Evolutionary conservation across 2,113 vertebrate species (phyloP).

Genomic region (Forbesichthys agassizii): DNA sequence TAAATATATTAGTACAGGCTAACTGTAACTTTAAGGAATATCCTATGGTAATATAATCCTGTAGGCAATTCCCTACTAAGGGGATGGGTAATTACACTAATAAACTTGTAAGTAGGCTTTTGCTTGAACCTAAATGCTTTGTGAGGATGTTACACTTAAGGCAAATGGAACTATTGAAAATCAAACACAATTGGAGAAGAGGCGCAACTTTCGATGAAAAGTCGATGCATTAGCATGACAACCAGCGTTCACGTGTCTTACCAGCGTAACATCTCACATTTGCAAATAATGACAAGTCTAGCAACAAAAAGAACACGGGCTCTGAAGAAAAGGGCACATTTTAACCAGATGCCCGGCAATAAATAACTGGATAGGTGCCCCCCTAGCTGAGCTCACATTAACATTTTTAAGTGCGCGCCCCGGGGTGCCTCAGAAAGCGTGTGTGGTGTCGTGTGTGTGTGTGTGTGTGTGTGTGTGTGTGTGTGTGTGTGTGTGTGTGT

Average conservation of each 20-base stretch:
- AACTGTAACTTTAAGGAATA: not conserved
- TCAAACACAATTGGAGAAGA: constrained; percentile 10
- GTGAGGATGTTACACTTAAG: constrained; percentile 10
- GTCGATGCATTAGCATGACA: constrained; percentile 76
- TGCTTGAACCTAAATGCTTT: constrained; percentile 35
- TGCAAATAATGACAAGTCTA: constrained; percentile 72
- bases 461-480: constrained; percentile 32
- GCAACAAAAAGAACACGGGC: constrained; percentile 70
- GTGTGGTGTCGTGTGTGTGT: constrained; percentile 23
- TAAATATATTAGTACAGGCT: too few species aligned
- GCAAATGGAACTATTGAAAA: constrained; percentile 39
- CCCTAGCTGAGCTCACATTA: constrained; percentile 60
- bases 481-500: constrained; percentile 15
- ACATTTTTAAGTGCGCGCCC: constrained; percentile 54
- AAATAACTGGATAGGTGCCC: constrained; percentile 56
- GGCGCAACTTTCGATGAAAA: constrained; percentile 52
- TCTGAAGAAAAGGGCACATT: constrained; percentile 71
- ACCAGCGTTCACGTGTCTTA: constrained; percentile 61
- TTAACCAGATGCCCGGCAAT: constrained; percentile 77
- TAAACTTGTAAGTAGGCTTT: constrained; percentile 39
- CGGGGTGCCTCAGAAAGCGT: constrained; percentile 31
- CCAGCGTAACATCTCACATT: constrained; percentile 62
- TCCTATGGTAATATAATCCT: not conserved
- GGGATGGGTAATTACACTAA: constrained; percentile 24
- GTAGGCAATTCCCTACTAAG: not conserved